Evolutionary conservation across 2,113 vertebrate species (phyloP).

Genomic region (Labeo rohita): DNA sequence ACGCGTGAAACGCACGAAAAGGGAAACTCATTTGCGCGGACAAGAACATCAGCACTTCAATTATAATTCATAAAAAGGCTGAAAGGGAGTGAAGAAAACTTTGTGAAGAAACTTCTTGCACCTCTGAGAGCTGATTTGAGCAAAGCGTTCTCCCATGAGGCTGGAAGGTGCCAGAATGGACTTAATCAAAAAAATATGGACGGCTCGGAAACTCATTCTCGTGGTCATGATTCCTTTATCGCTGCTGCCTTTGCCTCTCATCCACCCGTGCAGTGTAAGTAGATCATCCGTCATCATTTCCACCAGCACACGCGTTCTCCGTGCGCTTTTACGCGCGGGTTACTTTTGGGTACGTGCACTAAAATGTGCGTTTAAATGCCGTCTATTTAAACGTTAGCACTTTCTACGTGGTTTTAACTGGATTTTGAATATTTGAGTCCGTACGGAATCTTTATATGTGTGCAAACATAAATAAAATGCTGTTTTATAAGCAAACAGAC

Average conservation of each 20-base stretch:
- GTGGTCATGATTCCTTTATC: constrained; percentile 88
- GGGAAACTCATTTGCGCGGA: background rate
- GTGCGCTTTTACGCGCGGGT: constrained; percentile 25
- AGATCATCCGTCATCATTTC: constrained; percentile 47
- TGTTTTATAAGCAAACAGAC: background rate
- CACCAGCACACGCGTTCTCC: background rate
- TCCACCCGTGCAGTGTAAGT: constrained; percentile 94
- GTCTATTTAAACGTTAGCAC: background rate
- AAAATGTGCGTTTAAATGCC: background rate
- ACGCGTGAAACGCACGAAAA: constrained; percentile 24
- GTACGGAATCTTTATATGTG: background rate
- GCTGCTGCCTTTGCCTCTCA: constrained; percentile 88
- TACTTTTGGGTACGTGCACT: background rate
- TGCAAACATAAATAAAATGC: background rate
- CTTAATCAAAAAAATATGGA: constrained; percentile 81
- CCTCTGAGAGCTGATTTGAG: background rate
- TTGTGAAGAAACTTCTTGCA: background rate
- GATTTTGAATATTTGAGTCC: background rate
- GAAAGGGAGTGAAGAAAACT: background rate
- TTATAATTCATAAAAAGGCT: background rate
- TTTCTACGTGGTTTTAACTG: background rate
- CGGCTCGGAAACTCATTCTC: constrained; percentile 85
- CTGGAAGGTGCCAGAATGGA: constrained; percentile 83
- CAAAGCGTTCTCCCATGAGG: constrained; percentile 69
- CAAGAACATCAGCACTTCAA: background rate